Percentiles rank a stretch among this genome's conserved stretches.
Evolutionary conservation across 2,113 vertebrate species (phyloP).

Genomic region (Gasterosteus nipponicus): DNA sequence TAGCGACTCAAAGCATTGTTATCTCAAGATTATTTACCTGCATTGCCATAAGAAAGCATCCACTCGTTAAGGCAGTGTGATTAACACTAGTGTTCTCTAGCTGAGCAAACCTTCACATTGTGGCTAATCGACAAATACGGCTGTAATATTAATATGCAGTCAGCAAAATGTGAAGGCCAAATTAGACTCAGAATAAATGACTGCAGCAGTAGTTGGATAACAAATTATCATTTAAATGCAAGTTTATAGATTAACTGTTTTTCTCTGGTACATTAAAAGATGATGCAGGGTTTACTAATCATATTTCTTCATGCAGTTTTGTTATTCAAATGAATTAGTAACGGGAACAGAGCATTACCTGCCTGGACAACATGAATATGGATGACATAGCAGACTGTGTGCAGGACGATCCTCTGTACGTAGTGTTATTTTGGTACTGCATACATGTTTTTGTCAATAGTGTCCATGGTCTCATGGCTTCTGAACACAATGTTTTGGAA

Average conservation of each 20-base stretch:
- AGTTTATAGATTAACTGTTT: slow-evolving; percentile 9
- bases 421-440: slow-evolving; percentile 23
- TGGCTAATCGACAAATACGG: slow-evolving; percentile 22
- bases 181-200: slow-evolving; percentile 18
- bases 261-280: slow-evolving; percentile 16
- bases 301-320: slow-evolving; percentile 26
- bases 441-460: slow-evolving; percentile 11
- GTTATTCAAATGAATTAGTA: slow-evolving; percentile 15
- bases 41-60: slow-evolving; percentile 34
- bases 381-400: slow-evolving; percentile 19
- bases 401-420: slow-evolving; percentile 21
- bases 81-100: slow-evolving; percentile 3
- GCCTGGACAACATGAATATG: slow-evolving; percentile 37
- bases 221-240: slow-evolving; percentile 26
- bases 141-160: slow-evolving; percentile 33
- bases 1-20: slow-evolving; percentile 24
- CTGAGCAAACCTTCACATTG: slow-evolving; percentile 26
- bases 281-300: slow-evolving; percentile 23
- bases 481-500: slow-evolving; percentile 38
- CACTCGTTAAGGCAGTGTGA: slow-evolving; percentile 4
- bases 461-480: slow-evolving; percentile 33
- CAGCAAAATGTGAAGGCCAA: slow-evolving; percentile 24
- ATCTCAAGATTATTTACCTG: slow-evolving; percentile 21
- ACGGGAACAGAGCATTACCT: slow-evolving; percentile 26
- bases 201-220: background rate